Evolutionary conservation across 2,113 vertebrate species (phyloP).

Genomic region (Plecotus auritus): DNA sequence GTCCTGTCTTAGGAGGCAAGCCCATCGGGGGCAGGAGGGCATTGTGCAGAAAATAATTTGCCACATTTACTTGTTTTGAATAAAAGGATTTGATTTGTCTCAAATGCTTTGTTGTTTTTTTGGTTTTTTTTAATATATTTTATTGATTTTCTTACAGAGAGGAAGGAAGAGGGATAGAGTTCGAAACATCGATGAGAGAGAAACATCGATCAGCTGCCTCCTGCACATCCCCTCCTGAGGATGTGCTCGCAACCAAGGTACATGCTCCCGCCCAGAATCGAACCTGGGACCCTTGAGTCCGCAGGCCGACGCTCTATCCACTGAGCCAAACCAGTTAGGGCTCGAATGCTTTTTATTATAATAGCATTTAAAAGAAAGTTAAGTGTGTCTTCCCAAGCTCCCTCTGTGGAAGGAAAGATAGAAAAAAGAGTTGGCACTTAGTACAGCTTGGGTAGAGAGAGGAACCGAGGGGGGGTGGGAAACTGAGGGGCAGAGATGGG

Average conservation of each 20-base stretch:
- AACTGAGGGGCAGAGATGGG: not conserved
- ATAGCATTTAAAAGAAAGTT: conserved; percentile 3
- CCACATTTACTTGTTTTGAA: not conserved
- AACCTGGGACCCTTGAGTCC: no score
- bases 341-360: not conserved
- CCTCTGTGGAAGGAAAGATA: conserved; percentile 5
- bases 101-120: not conserved
- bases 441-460: not conserved
- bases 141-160: no score
- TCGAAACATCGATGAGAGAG: no score
- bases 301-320: no score
- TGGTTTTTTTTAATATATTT: no score
- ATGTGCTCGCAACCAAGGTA: no score
- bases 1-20: not conserved
- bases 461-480: not conserved
- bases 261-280: no score
- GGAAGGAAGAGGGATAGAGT: no score
- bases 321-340: no score
- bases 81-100: not conserved
- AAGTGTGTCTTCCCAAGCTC: conserved; percentile 29
- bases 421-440: not conserved
- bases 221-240: no score
- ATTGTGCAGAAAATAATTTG: not conserved
- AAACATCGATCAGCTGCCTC: no score
- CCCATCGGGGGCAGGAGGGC: not conserved